Conservation (phyloP, 2,888 invertebrate genomes). For the Perizoma flavofasciatum region DNA sequence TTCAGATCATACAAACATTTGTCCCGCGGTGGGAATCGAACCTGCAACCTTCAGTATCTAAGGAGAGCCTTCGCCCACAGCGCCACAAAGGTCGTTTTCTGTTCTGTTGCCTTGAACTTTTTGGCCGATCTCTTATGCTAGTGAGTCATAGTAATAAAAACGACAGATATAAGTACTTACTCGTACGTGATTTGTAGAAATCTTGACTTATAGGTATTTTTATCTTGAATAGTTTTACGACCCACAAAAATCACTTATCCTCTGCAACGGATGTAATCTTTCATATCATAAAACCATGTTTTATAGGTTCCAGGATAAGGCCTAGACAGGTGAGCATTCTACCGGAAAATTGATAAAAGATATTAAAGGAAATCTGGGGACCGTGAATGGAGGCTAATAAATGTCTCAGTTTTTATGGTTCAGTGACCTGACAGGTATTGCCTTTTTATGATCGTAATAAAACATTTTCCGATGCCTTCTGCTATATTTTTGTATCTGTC, state of each 20-base stretch:
- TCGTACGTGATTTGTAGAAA: no score
- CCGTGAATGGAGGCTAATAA: constrained; percentile 34
- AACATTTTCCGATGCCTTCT: constrained; percentile 26
- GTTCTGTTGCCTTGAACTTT: no score
- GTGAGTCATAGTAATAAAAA: no score
- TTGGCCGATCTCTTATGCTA: no score
- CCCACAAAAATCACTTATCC: constrained; percentile 12
- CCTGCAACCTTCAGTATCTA: no score
- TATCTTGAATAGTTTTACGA: constrained; percentile 2
- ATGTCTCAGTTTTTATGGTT: constrained; percentile 32
- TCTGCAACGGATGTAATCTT: constrained; percentile 11
- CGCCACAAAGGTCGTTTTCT: no score
- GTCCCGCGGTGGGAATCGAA: no score
- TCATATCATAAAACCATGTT: constrained; percentile 25
- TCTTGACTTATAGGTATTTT: no score
- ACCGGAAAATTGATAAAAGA: constrained; percentile 31
- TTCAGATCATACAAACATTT: no score
- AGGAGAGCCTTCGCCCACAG: no score
- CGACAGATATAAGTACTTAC: no score
- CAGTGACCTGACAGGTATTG: constrained; percentile 34
- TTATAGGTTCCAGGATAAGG: constrained; percentile 17
- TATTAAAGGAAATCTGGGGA: constrained; percentile 25
- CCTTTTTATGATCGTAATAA: constrained; percentile 30
- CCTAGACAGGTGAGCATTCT: constrained; percentile 19
- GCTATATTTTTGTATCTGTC: constrained; percentile 16